Evolutionary conservation across 1,140 invertebrate species (phyloP).

Genomic region (Pentalonia nigronervosa): DNA sequence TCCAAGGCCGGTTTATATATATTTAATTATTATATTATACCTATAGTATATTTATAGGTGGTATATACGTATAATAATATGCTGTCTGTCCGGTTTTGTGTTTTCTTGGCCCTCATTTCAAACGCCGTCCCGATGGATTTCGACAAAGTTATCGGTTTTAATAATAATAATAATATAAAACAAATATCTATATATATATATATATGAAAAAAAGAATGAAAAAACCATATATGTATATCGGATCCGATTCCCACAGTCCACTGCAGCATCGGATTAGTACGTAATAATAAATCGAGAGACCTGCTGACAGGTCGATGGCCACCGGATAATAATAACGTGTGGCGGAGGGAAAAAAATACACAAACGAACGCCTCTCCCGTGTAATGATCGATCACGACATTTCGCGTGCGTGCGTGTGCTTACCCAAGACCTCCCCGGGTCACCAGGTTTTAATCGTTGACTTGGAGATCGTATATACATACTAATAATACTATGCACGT

Average conservation of each 20-base stretch:
- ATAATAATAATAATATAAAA: conserved; percentile 53
- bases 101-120: not conserved
- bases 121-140: conserved; percentile 31
- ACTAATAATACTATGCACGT: not conserved
- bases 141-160: conserved; percentile 47
- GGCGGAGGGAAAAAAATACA: conserved; percentile 24
- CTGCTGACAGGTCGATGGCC: conserved; percentile 57
- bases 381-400: conserved; percentile 56
- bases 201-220: not conserved
- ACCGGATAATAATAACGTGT: conserved; percentile 55
- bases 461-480: not conserved
- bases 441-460: not conserved
- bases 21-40: conserved; percentile 14
- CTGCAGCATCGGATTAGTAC: conserved; percentile 52
- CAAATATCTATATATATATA: conserved; percentile 31
- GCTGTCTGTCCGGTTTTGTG: conserved; percentile 52
- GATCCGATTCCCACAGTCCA: conserved; percentile 55
- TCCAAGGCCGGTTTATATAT: conserved; percentile 35
- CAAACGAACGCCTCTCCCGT: conserved; percentile 43
- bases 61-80: not conserved
- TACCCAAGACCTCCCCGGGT: conserved; percentile 43
- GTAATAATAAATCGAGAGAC: conserved; percentile 57
- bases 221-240: conserved; percentile 18
- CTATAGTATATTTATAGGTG: not conserved
- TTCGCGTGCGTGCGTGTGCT: conserved; percentile 38